Conservation (phyloP, 2,797 vertebrate genomes). For the Phoxinus dragarum region DNA sequence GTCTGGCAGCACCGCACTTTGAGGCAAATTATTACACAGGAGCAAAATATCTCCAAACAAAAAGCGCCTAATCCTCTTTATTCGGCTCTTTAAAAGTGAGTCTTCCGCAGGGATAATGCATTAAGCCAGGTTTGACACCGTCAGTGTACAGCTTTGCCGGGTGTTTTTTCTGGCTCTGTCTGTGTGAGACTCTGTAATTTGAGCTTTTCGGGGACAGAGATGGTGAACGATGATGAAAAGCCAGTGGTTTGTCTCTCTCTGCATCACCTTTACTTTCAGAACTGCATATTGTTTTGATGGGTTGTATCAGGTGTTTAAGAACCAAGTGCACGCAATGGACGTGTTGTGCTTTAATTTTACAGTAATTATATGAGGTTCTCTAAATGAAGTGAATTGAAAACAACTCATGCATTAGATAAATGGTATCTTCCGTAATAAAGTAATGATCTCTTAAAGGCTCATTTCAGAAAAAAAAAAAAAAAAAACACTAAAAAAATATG, state of each 20-base stretch:
- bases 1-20: neutral
- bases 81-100: conserved; percentile 5
- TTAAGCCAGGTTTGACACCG: conserved; percentile 14
- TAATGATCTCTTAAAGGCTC: neutral
- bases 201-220: conserved; percentile 25
- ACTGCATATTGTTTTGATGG: neutral
- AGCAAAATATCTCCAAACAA: conserved; percentile 23
- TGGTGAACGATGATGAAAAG: conserved; percentile 31
- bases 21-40: conserved; percentile 10
- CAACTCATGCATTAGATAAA: neutral
- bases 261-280: conserved; percentile 7
- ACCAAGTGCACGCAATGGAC: neutral
- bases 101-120: neutral
- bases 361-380: neutral
- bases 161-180: conserved; percentile 9
- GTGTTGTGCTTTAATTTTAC: neutral
- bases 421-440: neutral
- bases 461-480: neutral
- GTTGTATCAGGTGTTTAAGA: neutral
- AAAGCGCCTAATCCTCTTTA: conserved; percentile 13
- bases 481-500: neutral
- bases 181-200: conserved; percentile 26
- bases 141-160: conserved; percentile 2
- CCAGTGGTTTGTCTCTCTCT: conserved; percentile 18
- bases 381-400: neutral